Conservation (phyloP, 1,140 invertebrate genomes). For the Carcinoscorpius rotundicauda region DNA sequence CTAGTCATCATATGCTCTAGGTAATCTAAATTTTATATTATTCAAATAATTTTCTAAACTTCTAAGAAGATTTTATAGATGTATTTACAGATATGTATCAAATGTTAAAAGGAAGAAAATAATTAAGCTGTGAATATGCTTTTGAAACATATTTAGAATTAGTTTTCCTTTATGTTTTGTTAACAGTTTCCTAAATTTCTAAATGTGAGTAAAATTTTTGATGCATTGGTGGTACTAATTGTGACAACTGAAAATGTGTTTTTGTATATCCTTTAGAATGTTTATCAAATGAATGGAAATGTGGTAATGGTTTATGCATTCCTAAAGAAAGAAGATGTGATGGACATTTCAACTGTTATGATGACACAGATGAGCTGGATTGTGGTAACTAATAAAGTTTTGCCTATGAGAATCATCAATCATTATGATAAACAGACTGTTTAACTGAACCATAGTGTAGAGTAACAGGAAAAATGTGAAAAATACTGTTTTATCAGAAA, state of each 20-base stretch:
- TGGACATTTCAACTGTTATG: slow-evolving; percentile 61
- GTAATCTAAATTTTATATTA: no score
- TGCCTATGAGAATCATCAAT: no score
- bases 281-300: slow-evolving; percentile 36
- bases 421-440: no score
- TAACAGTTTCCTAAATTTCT: slow-evolving; percentile 1
- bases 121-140: background rate
- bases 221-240: background rate
- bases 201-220: slow-evolving; percentile 6
- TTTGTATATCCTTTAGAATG: slow-evolving; percentile 2
- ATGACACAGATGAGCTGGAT: slow-evolving; percentile 61
- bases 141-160: slow-evolving; percentile 1
- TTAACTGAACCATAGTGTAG: no score
- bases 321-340: slow-evolving; percentile 28
- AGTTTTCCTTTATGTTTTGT: slow-evolving; percentile 11
- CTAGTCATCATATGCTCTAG: no score
- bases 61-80: no score
- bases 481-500: no score
- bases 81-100: no score
- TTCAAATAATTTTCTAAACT: no score
- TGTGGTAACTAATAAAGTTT: slow-evolving; percentile 48
- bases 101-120: no score
- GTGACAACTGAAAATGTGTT: no score
- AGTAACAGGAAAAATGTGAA: no score
- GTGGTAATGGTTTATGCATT: slow-evolving; percentile 16